Evolutionary conservation across 2,888 invertebrate species (phyloP), one percentile per base, ranked within the genome.

Genomic region (Brenthis ino): DNA sequence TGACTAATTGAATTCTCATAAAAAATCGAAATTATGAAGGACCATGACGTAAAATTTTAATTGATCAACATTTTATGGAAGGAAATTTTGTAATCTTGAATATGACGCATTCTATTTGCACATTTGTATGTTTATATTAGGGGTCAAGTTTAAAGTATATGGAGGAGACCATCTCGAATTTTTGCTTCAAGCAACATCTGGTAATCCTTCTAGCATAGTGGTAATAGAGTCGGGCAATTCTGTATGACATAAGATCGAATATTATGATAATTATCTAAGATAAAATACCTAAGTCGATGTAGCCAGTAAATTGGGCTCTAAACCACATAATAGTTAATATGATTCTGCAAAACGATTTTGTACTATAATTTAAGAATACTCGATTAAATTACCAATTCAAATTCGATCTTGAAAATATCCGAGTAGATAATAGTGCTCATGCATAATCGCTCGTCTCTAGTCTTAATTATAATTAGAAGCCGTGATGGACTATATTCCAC

Each of bases 41-140:
- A 89, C 90, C 91, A 91, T 90, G 89, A 89, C 91, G 83, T 80
- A 80, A 79, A 77, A 74, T 74, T 78, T 80, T 83, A 83, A 85
- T 87, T 89, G 91, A 92, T 91, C 92, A 92, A 91, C 92, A 91
- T 92, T 91, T 90, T 89, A 74, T 72, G 66, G 71, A 72, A 71
- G 55, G 61, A 73, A 72, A 68, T 74, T 79, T 79, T 78, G 74
- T 78, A 78, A 77, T 75, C 75, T 76, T 77, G 75, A 73, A 74
- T 69, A 73, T 71, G 72, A 72, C 60, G 72, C 73, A 75, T 77
- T 71, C 72, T 74, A 66, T 74, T 70, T 70, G 74, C 72, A 76
- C 72, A 75, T 74, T 74, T 77, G 71, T 78, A 76, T 73, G 70
- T 72, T 71, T 71, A 72, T 71, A 66, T 71, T 71, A 71, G 68